Conservation (phyloP, 1,140 invertebrate genomes). For the Ylistrum balloti region DNA sequence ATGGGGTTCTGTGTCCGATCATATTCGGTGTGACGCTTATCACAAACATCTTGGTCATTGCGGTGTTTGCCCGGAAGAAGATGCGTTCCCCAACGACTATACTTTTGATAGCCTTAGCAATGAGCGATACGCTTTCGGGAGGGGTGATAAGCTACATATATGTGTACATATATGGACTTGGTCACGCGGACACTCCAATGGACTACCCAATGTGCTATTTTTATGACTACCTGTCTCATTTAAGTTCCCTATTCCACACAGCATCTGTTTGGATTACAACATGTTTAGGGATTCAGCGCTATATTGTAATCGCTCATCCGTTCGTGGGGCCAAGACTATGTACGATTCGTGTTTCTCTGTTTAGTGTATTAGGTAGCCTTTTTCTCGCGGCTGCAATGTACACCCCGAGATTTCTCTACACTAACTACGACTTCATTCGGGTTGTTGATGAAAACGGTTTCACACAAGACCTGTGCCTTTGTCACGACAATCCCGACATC, state of each 20-base stretch:
- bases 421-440: background rate
- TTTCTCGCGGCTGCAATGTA: conserved; percentile 54
- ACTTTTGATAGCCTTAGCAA: conserved; percentile 57
- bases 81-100: conserved; percentile 57
- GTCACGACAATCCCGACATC: conserved; percentile 45
- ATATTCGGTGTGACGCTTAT: conserved; percentile 54
- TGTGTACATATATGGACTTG: conserved; percentile 57
- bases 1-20: conserved; percentile 55
- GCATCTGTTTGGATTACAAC: conserved; percentile 61
- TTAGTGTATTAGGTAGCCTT: conserved; percentile 27
- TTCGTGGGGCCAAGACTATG: conserved; percentile 55
- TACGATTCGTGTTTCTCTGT: conserved; percentile 49
- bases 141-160: conserved; percentile 50
- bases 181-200: conserved; percentile 43
- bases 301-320: conserved; percentile 56
- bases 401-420: conserved; percentile 51
- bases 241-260: conserved; percentile 55
- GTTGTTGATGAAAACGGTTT: conserved; percentile 43
- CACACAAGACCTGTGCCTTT: conserved; percentile 45
- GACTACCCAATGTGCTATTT: conserved; percentile 59
- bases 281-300: conserved; percentile 57
- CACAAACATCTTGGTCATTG: conserved; percentile 57
- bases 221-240: conserved; percentile 51
- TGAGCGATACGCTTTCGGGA: conserved; percentile 56
- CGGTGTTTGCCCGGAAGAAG: conserved; percentile 55